Evolutionary conservation across 2,888 invertebrate species (phyloP).

Genomic region (Prosapia bicincta): DNA sequence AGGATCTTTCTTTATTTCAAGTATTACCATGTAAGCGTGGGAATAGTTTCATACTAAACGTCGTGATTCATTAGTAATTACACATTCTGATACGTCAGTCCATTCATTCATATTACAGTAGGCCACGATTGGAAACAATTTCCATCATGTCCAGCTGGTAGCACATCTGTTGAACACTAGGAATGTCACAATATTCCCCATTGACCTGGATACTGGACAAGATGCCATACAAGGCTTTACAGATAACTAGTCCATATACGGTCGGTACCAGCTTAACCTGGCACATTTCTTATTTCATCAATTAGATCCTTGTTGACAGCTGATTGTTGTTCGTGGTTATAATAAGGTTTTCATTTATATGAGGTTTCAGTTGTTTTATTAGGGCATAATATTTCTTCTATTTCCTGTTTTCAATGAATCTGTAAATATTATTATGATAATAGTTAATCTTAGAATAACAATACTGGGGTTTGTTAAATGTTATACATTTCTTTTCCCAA

Average conservation of each 20-base stretch:
- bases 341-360: background rate
- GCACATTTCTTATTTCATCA: background rate
- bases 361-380: background rate
- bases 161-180: background rate
- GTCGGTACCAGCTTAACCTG: background rate
- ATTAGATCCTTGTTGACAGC: background rate
- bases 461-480: no score
- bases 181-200: background rate
- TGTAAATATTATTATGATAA: no score
- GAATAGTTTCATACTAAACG: no score
- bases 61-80: no score
- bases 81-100: no score
- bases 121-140: background rate
- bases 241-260: background rate
- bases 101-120: no score
- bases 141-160: background rate
- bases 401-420: no score
- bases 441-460: no score
- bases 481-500: no score
- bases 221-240: background rate
- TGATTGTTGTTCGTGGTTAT: background rate
- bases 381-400: no score
- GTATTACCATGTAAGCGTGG: no score
- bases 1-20: no score
- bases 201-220: background rate